Evolutionary conservation across 2,888 invertebrate genomes (phyloP), one percentile per base, ranked within the genome.

Genomic region (Ophonus ardosiacus): DNA sequence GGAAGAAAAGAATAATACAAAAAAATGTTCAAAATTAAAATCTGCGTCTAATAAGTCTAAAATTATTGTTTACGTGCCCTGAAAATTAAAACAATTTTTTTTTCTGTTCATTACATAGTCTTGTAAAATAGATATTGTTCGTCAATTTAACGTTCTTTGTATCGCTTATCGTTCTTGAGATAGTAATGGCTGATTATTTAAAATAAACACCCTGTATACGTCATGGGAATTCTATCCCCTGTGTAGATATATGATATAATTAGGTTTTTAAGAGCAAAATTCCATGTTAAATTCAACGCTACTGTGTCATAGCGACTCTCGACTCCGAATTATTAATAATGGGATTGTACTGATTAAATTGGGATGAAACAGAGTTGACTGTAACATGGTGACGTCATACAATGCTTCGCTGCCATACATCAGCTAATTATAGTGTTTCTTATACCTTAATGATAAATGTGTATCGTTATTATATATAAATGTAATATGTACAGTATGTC

Each of bases 401-500:
- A 80, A 80, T 85, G 85, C 85, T 85, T 85, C 80, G 80, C 79
- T 85, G 79, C 85, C 85, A 85, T 85, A 85, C 85, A 79, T 79
- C 79, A 78, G 84, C 84, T 84, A 84, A 83, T 78, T 84, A 84
- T 85, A 79, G 68, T 85, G 91, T 91, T 91, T 91, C 91, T 90
- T 90, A 91, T 90, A 90, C 85, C 80, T 80, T 78, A 76, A 88
- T 87, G 85, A 81, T 90, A 90, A 90, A 90, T 91, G 91, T 91
- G 91, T 91, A 91, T 91, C 90, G 90, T 89, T 90, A 91, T 90
- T 86, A 87, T 85, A 86, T 86, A 87, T 88, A 89, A 88, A 90
- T 90, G 90, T 91, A 90, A 91, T 90, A 89, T 92, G 91, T 92
- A 92, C 91, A 91, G 91, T 91, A 91, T 91, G 91, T 91, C 91